phyloP scores from a whole-genome alignment of 2,797 vertebrate genomes.

The Hippocampus kuda region DNA sequence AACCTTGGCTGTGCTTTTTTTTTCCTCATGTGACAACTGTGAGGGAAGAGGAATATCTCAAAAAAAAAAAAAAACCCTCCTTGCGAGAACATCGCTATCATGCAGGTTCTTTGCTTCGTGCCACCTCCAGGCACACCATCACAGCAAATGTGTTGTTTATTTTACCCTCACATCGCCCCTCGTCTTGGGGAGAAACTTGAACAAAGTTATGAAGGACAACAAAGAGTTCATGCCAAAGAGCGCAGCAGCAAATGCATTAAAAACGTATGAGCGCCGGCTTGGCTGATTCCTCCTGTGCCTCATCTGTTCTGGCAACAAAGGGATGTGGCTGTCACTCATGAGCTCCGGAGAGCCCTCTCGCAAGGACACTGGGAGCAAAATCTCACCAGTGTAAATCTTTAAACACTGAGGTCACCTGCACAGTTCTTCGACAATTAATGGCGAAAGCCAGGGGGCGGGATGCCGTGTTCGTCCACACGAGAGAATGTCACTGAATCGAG shows the following conservation, averaged over 20 bases:
- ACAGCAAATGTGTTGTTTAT: slow-evolving; percentile 29
- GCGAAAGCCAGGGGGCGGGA: slow-evolving; percentile 37
- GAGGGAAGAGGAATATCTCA: slow-evolving; percentile 15
- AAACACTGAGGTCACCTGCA: slow-evolving; percentile 62
- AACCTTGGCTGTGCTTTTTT: not conserved
- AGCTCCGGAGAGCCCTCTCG: slow-evolving; percentile 25
- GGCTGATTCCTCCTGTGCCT: slow-evolving; percentile 32
- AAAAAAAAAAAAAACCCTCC: slow-evolving; percentile 33
- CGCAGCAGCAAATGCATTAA: slow-evolving; percentile 27
- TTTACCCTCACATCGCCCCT: slow-evolving; percentile 21
- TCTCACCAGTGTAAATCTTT: slow-evolving; percentile 60
- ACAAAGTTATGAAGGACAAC: slow-evolving; percentile 32
- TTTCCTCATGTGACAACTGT: not conserved
- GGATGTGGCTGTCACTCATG: slow-evolving; percentile 25
- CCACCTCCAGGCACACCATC: slow-evolving; percentile 27
- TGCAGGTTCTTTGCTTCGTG: slow-evolving; percentile 34
- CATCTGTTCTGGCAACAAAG: slow-evolving; percentile 32
- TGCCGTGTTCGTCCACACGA: slow-evolving; percentile 35
- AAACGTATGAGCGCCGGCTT: slow-evolving; percentile 19
- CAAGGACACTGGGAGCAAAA: slow-evolving; percentile 47
- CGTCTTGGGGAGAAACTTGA: slow-evolving; percentile 27
- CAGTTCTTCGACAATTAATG: slow-evolving; percentile 60
- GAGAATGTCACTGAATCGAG: slow-evolving; percentile 50
- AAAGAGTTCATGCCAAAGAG: slow-evolving; percentile 18
- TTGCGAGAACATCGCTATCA: slow-evolving; percentile 33